A percentile compares a stretch with the other conserved stretches of the same genome.
Conservation (phyloP, 2,888 invertebrate genomes). For the Brenthis hecate region DNA sequence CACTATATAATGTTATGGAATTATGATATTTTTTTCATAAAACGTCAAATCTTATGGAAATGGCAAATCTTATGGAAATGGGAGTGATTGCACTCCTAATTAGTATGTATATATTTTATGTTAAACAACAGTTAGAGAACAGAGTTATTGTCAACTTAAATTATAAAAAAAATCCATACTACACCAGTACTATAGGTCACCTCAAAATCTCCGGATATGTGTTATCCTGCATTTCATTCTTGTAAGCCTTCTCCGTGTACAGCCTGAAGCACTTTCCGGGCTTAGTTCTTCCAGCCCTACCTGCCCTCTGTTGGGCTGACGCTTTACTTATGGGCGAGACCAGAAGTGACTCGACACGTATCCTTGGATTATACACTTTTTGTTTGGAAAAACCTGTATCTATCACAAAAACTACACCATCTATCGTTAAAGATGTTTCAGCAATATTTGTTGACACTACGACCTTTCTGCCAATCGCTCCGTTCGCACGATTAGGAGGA, state of each 20-base stretch:
- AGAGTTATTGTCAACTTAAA: too few relatives aligned
- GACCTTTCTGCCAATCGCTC: conserved; percentile 94
- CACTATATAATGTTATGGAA: too few relatives aligned
- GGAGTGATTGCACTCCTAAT: too few relatives aligned
- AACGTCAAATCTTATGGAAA: too few relatives aligned
- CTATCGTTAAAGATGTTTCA: conserved; percentile 99
- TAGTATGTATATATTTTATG: too few relatives aligned
- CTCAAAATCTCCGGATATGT: conserved; percentile 97
- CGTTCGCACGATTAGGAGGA: conserved; percentile 94
- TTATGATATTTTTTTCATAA: too few relatives aligned
- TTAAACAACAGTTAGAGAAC: too few relatives aligned
- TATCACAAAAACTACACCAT: conserved; percentile 99
- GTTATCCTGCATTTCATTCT: conserved; percentile 98
- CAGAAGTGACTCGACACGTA: conserved; percentile 96
- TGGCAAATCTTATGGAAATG: too few relatives aligned
- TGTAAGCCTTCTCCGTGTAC: conserved; percentile 97
- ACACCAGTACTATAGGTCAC: conserved; percentile 54
- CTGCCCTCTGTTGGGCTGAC: conserved; percentile 98
- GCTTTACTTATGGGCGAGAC: conserved; percentile 99
- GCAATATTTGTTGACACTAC: conserved; percentile 99
- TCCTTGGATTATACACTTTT: conserved; percentile 95
- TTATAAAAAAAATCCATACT: conserved; percentile 27
- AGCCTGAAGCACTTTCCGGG: conserved; percentile 99
- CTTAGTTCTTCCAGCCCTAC: conserved; percentile 98
- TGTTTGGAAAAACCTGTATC: conserved; percentile 99